Percentiles rank a stretch among this genome's conserved stretches.
Evolutionary conservation across 2,888 invertebrate species (phyloP).

Genomic region (Leucophenga maculata): DNA sequence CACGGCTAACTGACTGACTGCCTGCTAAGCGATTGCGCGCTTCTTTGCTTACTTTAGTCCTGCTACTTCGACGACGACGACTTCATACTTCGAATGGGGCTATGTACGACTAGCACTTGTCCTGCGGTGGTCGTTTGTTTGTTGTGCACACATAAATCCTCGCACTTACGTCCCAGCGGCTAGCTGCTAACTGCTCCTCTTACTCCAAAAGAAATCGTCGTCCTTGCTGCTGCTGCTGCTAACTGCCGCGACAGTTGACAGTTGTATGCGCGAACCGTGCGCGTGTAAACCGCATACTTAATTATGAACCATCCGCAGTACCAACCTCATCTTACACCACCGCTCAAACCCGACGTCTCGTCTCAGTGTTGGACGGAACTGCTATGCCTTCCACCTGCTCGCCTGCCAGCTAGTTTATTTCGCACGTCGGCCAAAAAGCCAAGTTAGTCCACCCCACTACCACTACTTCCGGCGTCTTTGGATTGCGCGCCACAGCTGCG

Average conservation of each 20-base stretch:
- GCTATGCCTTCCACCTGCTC: background rate
- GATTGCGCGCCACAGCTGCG: slow-evolving; percentile 50
- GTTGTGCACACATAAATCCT: slow-evolving; percentile 68
- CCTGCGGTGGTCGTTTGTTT: slow-evolving; percentile 70
- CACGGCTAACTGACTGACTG: background rate
- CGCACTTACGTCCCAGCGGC: slow-evolving; percentile 65
- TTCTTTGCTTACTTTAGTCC: slow-evolving; percentile 23
- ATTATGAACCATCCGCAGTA: slow-evolving; percentile 54
- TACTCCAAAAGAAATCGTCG: background rate
- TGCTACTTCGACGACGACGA: slow-evolving; percentile 42
- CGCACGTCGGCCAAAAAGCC: background rate
- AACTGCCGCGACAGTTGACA: slow-evolving; percentile 34
- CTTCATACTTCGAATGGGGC: slow-evolving; percentile 48
- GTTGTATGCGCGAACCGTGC: slow-evolving; percentile 22
- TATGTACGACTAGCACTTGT: slow-evolving; percentile 51
- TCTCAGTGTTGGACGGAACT: background rate
- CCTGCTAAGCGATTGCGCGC: background rate
- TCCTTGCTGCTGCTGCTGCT: background rate
- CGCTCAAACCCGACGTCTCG: slow-evolving; percentile 12
- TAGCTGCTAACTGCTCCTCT: slow-evolving; percentile 29
- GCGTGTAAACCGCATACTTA: slow-evolving; percentile 61
- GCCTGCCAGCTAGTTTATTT: background rate
- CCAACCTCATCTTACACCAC: slow-evolving; percentile 17
- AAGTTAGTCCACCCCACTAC: background rate
- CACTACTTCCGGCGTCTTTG: background rate